phyloP scores from a whole-genome alignment of 2,113 vertebrate genomes.

The Nycticryphes semicollaris region DNA sequence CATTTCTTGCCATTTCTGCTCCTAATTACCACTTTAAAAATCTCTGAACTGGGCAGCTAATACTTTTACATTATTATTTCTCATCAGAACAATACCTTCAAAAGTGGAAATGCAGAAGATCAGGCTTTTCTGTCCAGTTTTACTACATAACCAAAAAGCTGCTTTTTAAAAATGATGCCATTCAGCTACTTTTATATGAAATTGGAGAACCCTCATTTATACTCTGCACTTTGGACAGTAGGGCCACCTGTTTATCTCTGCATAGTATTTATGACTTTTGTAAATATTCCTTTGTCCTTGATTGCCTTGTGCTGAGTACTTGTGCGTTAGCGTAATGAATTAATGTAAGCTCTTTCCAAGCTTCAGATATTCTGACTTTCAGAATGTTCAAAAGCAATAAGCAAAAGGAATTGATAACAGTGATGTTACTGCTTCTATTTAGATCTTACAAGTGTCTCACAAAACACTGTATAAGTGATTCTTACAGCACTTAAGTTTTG shows the following conservation, averaged over 20 bases:
- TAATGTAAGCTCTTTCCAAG: neutral
- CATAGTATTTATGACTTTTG: neutral
- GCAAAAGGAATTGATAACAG: neutral
- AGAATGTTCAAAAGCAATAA: neutral
- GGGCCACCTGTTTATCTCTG: neutral
- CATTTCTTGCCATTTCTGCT: neutral
- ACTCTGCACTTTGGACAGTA: neutral
- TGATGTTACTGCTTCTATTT: neutral
- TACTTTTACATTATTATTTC: neutral
- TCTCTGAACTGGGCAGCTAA: neutral
- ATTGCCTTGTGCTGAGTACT: neutral
- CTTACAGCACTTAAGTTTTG: neutral
- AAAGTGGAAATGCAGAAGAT: neutral
- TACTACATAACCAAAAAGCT: neutral
- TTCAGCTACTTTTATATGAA: neutral
- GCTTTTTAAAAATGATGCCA: neutral
- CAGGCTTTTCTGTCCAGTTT: neutral
- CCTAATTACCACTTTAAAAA: neutral
- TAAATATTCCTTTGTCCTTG: slow-evolving; percentile 21
- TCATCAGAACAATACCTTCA: neutral
- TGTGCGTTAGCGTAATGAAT: neutral
- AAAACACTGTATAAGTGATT: neutral
- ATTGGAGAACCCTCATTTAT: neutral
- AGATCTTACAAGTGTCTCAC: neutral
- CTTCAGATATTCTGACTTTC: neutral